phyloP scores from a whole-genome alignment of 2,888 invertebrate genomes.

The Drosophila borealis region DNA sequence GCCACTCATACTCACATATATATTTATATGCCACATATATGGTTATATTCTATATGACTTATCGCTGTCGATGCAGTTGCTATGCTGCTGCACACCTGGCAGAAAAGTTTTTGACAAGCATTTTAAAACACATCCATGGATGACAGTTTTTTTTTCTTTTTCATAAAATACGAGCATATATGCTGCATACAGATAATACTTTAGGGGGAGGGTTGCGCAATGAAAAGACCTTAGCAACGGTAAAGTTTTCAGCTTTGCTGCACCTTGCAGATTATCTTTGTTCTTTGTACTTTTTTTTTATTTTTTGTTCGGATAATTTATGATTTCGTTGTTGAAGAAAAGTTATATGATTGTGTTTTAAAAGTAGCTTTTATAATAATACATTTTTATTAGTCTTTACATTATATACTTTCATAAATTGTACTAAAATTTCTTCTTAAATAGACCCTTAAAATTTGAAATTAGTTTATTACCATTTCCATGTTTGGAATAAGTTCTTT shows the following conservation, averaged over 20 bases:
- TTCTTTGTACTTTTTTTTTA: conserved; percentile 30
- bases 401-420: not conserved
- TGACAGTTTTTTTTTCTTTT: conserved; percentile 40
- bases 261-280: conserved; percentile 57
- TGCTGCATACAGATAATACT: conserved; percentile 19
- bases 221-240: conserved; percentile 18
- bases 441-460: not conserved
- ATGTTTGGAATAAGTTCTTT: not conserved
- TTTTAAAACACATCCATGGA: conserved; percentile 59
- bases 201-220: conserved; percentile 1
- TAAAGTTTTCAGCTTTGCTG: conserved; percentile 55
- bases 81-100: conserved; percentile 41
- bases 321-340: conserved; percentile 35
- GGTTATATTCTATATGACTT: conserved; percentile 42
- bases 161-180: conserved; percentile 50
- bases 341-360: conserved; percentile 25
- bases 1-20: conserved; percentile 24
- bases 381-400: not conserved
- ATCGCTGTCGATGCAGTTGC: conserved; percentile 47
- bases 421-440: not conserved
- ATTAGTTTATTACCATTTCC: not conserved
- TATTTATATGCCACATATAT: conserved; percentile 5
- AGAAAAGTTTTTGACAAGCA: conserved; percentile 68
- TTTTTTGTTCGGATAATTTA: conserved; percentile 44
- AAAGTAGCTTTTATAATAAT: not conserved